Evolutionary conservation across 1,140 invertebrate genomes (phyloP), one percentile per base, ranked within the genome.

Genomic region (Trichonephila clavipes): DNA sequence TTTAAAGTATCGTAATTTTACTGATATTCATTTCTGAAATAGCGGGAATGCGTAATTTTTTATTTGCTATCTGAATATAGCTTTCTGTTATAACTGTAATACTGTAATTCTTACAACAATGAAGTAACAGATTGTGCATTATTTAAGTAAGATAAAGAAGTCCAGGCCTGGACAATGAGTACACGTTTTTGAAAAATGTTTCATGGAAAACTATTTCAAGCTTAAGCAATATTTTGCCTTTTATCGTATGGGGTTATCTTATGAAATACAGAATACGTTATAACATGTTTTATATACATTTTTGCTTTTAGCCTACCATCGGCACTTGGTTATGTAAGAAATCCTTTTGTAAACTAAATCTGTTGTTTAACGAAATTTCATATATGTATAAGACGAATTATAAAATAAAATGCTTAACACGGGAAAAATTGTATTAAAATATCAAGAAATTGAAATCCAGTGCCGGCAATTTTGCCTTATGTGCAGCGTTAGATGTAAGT

Each of bases 251-350:
- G 51, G 5, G 51, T 51, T 51, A 12, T 51, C 7, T 7, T 12
- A 51, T 51, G 51, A 51, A 51, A 51, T 51, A 12, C 7, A 51
- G 51, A 51, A 51, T 51, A 51, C 10, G 10, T 10, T 51, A 51
- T 51, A 51, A 51, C 34, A 51, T 51, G 10, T 12, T 28, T 24
- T 4, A 69, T 10, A 69, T 69, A 18, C 16, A 18, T 18, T 19
- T 19, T 40, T 40, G 7, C 18, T 77, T 24, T 34, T 3, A 77
- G 72, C 28, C 18, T 28, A 24, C 28, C 69, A 77, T 77, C 72
- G 72, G 72, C 72, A 77, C 72, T 77, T 77, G 72, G 72, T 34
- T 77, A 16, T 77, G 28, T 16, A 77, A 16, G 34, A 40, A 77
- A 77, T 40, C 14, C 18, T 18, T 64, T 19, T 64, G 21, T 62